Conservation (phyloP, 2,113 vertebrate genomes). For the Ictidomys tridecemlineatus region DNA sequence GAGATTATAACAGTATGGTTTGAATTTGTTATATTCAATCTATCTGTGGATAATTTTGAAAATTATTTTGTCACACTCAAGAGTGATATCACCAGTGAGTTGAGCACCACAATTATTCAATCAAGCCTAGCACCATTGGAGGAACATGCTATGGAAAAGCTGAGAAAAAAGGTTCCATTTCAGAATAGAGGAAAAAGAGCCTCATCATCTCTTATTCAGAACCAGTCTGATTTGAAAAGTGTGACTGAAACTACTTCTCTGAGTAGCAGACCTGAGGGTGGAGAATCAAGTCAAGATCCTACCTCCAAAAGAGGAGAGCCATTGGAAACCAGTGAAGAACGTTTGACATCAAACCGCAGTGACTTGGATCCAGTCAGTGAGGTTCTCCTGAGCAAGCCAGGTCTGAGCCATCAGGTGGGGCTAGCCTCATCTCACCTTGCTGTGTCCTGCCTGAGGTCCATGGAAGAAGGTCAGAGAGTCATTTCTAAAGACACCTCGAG, state of each 20-base stretch:
- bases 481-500: constrained; percentile 50
- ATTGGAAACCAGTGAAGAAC: background rate
- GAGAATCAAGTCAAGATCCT: constrained; percentile 27
- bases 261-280: constrained; percentile 83
- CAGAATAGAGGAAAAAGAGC: constrained; percentile 66
- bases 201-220: constrained; percentile 23
- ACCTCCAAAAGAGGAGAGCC: constrained; percentile 53
- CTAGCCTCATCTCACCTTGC: background rate
- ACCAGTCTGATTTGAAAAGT: constrained; percentile 69
- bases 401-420: background rate
- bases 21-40: constrained; percentile 24
- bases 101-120: constrained; percentile 95
- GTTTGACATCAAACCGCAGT: background rate
- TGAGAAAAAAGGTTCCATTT: constrained; percentile 33
- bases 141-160: constrained; percentile 80
- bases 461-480: constrained; percentile 50
- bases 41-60: constrained; percentile 1
- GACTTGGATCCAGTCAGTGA: constrained; percentile 62
- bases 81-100: constrained; percentile 88
- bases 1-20: background rate
- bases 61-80: constrained; percentile 75
- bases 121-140: constrained; percentile 91
- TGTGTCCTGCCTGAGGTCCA: constrained; percentile 8
- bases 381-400: constrained; percentile 48
- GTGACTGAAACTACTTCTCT: constrained; percentile 76